Evolutionary conservation across 2,797 vertebrate species (phyloP), one percentile per base, ranked within the genome.

Genomic region (Notoglanidium macrostoma): DNA sequence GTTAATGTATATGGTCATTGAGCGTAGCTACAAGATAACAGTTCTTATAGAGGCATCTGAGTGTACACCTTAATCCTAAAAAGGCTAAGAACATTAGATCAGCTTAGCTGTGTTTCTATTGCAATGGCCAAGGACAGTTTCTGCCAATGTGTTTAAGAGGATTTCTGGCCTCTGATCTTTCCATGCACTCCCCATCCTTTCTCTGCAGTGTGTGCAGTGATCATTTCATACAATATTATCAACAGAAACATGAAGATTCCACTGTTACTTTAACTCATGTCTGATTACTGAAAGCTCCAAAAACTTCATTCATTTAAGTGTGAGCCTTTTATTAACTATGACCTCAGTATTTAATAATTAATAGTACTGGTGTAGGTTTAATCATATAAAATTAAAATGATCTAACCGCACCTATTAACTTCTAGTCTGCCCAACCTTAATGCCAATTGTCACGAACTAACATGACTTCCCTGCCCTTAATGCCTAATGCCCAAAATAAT

Each of bases 111-210:
- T 54, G 83, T 83, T 84, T 89, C 86, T 57, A 65, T 11, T 15
- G 21, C 82, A 61, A 51, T 67, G 74, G 11, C 72, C 72, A 57
- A 59, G 49, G 63, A 79, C 32, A 72, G 70, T 81, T 61, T 85
- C 65, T 79, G 29, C 32, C 74, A 86, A 77, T 77, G 89, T 87
- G 63, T 84, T 91, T 89, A 89, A 90, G 91, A 90, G 77, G 90
- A 91, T 90, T 91, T 63, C 59, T 88, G 76, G 40, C 67, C 68
- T 35, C 59, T 89, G 82, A 81, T 88, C 88, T 79, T 85, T 57
- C 44, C 26, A 63, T 35, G 76, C 55, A 19, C 49, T 65, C 57
- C 49, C 17, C 54, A 23, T 40, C 35, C 19, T 21, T 49, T 51
- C 49, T 40, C 59, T 57, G 9, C 26, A 26, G 40, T 2, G 17